Base-by-base conservation (phyloP, 2,797 vertebrate species). In the Allobates femoralis region DNA sequence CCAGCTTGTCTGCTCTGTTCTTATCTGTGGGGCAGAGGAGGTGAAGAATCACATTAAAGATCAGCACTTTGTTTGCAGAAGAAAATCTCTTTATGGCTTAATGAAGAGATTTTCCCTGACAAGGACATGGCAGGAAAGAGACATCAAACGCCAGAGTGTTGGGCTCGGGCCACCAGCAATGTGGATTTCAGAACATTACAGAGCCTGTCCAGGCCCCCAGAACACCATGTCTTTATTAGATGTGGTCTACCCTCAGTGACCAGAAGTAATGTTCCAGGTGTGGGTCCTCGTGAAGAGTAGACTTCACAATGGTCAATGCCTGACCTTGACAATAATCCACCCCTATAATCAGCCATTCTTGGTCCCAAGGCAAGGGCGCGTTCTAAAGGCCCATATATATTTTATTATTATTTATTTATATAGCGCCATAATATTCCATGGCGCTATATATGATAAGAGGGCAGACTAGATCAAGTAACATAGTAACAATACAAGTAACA, bases 21-120 rank as follows among this genome's bases (percentile, higher is more conserved):
- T 81, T 37, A 56, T 81, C 80, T 81, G 12, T 30, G 56, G 80
- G 64, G 64, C 50, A 56, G 37, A 28, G n/a, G 62, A 81, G 79
- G 79, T 81, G 79, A 81, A 71, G 30, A 69, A 55, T 21, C 37
- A 55, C 50, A n/a, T n/a, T n/a, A n/a, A n/a, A n/a, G 32, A 83
- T 83, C 74, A 83, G 32, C 28, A 21, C n/a, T 83, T 46, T 83
- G 81, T 74, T 83, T 83, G 69, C 34, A 74, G 53, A 74, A 83
- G 81, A 74, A 74, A 83, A 73, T 83, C 69, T 56, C 69, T 83
- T 28, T 73, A 81, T 81, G 79, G 26, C 79, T 81, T 81, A 69
- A 81, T 81, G 76, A 78, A 58, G 32, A 56, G 53, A 58, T 78
- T 58, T 37, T 58, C 16, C 55, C 28, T n/a, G 11, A 14, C 16